These are phyloP conservation scores for Penelope pileata DNA, from an alignment of 2,113 vertebrate genomes.

Conservation along the genomic window DNA sequence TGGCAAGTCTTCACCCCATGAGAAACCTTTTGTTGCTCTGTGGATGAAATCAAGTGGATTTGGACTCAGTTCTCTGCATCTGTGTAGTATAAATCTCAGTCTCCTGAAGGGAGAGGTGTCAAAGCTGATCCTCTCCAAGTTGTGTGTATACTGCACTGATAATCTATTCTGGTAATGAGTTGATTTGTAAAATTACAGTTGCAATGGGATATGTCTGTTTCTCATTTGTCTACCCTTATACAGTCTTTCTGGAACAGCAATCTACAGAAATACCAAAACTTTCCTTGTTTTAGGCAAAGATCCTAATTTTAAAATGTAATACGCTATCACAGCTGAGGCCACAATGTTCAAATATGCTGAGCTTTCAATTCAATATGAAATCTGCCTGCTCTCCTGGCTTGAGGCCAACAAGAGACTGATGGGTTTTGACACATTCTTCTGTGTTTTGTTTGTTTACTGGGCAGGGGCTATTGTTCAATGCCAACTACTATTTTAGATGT, in stretches of 20 bases:
- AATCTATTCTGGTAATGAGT: not conserved
- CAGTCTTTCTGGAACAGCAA: not conserved
- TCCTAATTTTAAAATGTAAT: not conserved
- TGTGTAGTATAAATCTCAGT: not conserved
- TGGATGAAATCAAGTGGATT: not conserved
- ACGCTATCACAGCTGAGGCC: not conserved
- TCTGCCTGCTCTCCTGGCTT: not conserved
- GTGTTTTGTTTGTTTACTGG: constrained; percentile 2
- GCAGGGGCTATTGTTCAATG: not conserved
- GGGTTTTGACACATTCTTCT: not conserved
- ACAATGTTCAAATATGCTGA: not conserved
- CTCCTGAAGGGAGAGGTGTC: not conserved
- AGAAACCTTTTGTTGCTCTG: not conserved
- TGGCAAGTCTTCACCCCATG: not conserved
- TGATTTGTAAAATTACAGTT: not conserved
- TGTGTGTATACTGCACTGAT: not conserved
- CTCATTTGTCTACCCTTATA: not conserved
- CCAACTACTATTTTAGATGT: not conserved
- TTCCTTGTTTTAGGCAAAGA: not conserved
- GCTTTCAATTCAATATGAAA: constrained; percentile 12
- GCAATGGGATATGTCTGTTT: not conserved
- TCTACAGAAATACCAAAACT: not conserved
- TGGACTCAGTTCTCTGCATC: not conserved
- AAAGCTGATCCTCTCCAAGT: not conserved
- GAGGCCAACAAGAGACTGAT: constrained; percentile 6